Evolutionary conservation across 2,797 vertebrate genomes (phyloP).

Genomic region (Labeo calbasu): DNA sequence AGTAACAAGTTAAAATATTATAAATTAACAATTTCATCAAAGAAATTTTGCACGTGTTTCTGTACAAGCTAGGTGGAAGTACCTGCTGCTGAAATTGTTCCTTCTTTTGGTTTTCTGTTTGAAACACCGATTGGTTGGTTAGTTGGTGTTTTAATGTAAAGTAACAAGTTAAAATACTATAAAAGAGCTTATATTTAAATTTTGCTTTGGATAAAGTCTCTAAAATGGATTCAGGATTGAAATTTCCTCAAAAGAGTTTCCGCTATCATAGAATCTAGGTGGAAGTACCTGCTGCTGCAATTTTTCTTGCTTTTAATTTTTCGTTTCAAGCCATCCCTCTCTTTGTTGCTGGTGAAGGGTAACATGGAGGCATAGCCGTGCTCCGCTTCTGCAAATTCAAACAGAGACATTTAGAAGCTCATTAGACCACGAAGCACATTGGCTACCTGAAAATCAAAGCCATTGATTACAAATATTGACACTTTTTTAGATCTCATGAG

Average conservation of each 20-base stretch:
- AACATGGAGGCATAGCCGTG: slow-evolving; percentile 95
- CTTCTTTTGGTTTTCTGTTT: too few relatives aligned
- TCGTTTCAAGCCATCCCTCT: slow-evolving; percentile 87
- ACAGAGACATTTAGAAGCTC: slow-evolving; percentile 68
- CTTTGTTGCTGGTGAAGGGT: slow-evolving; percentile 88
- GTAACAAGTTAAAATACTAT: too few relatives aligned
- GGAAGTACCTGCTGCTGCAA: slow-evolving; percentile 88
- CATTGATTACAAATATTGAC: slow-evolving; percentile 21
- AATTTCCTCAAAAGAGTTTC: background rate
- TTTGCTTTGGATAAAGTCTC: too few relatives aligned
- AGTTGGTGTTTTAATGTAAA: too few relatives aligned
- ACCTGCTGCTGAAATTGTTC: too few relatives aligned
- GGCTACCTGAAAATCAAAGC: slow-evolving; percentile 21
- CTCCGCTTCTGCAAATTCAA: slow-evolving; percentile 88
- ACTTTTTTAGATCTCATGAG: background rate
- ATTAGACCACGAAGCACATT: background rate
- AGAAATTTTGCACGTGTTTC: too few relatives aligned
- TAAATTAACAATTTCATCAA: too few relatives aligned
- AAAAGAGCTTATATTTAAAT: too few relatives aligned
- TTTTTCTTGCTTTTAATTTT: slow-evolving; percentile 93
- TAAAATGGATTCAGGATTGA: too few relatives aligned
- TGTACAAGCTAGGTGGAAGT: too few relatives aligned
- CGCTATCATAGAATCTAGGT: slow-evolving; percentile 8
- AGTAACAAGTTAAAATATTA: too few relatives aligned
- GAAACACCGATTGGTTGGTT: too few relatives aligned